phyloP scores from a whole-genome alignment of 2,797 vertebrate species.

The Anabacerthia variegaticeps region DNA sequence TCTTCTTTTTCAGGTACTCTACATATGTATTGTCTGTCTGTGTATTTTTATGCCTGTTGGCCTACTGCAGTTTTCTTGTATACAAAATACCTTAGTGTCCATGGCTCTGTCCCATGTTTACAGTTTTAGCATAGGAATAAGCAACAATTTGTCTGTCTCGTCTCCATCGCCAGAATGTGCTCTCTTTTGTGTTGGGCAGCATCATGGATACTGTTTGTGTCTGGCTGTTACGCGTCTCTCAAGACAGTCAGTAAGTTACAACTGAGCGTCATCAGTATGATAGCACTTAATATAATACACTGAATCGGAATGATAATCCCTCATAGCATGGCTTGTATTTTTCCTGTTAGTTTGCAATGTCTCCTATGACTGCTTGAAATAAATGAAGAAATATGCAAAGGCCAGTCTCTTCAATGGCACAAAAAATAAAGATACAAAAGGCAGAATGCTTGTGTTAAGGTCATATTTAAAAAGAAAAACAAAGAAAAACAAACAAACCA shows the following conservation, averaged over 20 bases:
- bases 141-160: neutral
- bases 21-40: neutral
- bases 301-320: constrained; percentile 35
- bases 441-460: neutral
- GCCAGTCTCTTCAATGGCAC: neutral
- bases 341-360: constrained; percentile 31
- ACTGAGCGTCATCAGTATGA: neutral
- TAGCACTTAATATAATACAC: neutral
- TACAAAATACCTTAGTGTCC: neutral
- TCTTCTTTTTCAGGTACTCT: neutral
- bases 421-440: neutral
- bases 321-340: constrained; percentile 42
- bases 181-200: neutral
- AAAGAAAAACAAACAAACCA: neutral
- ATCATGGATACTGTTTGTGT: neutral
- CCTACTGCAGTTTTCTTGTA: neutral
- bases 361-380: neutral
- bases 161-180: neutral
- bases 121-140: neutral
- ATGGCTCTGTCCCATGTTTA: neutral
- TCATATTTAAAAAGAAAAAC: constrained; percentile 4
- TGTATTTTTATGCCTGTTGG: neutral
- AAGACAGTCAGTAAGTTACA: neutral
- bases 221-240: neutral
- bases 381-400: constrained; percentile 14